phyloP scores from a whole-genome alignment of 2,113 vertebrate genomes.

The Macrotus californicus region DNA sequence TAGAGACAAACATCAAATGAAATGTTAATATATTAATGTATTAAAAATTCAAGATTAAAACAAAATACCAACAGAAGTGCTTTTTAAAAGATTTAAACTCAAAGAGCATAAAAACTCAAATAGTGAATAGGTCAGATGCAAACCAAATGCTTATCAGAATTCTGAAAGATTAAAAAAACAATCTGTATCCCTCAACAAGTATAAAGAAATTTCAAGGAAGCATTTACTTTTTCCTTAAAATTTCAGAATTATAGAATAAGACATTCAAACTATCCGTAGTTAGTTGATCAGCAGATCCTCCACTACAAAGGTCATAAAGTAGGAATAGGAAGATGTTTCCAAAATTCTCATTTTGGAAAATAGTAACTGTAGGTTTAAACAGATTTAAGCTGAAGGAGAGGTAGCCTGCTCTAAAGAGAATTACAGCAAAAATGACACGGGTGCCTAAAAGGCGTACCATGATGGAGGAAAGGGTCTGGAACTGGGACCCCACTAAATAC shows the following conservation, averaged over 20 bases:
- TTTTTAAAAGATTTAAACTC: neutral
- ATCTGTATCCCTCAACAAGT: neutral
- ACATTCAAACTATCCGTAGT: neutral
- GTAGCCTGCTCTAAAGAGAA: neutral
- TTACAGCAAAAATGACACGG: neutral
- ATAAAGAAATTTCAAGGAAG: neutral
- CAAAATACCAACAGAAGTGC: neutral
- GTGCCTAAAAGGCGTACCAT: neutral
- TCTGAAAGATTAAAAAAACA: neutral
- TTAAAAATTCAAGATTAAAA: neutral
- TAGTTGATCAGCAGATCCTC: neutral
- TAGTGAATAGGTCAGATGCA: neutral
- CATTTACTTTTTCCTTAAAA: constrained; percentile 29
- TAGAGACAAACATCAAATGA: neutral
- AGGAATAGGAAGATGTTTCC: neutral
- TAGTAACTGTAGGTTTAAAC: neutral
- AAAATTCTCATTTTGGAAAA: neutral
- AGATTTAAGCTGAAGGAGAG: neutral
- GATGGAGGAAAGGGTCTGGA: neutral
- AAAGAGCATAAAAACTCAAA: neutral
- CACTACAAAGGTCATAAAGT: neutral
- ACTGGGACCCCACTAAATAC: neutral
- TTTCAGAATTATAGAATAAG: neutral
- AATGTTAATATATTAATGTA: neutral
- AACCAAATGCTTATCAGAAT: neutral